Conservation (phyloP, 2,113 vertebrate species). For the cattle (Bos taurus) region DNA sequence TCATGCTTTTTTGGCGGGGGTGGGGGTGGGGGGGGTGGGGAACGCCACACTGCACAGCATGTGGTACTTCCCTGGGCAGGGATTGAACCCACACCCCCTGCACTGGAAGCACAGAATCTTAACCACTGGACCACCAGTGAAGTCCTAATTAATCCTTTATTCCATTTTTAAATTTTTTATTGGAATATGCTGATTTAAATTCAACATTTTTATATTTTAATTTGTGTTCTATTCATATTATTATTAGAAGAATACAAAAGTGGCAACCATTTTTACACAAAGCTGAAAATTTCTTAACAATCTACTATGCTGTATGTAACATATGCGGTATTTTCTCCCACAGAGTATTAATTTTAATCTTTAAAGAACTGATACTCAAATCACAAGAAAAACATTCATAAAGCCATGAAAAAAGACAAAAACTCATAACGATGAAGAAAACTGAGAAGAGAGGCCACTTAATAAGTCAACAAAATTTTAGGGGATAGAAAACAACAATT, state of each 20-base stretch:
- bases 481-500: neutral
- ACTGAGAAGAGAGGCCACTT: neutral
- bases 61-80: neutral
- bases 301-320: neutral
- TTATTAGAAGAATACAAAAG: slow-evolving; percentile 2
- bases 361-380: neutral
- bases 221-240: neutral
- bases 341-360: neutral
- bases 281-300: neutral
- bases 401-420: neutral
- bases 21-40: no score
- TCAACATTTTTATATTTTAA: neutral
- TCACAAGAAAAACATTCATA: neutral
- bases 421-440: neutral
- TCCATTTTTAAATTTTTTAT: neutral
- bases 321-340: neutral
- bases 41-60: accelerated
- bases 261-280: neutral
- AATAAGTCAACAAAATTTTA: neutral
- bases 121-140: neutral
- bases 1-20: neutral
- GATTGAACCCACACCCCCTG: neutral
- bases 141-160: neutral
- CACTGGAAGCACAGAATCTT: neutral
- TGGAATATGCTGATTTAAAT: neutral